A percentile compares a stretch with the other conserved stretches of the same genome.
Conservation (phyloP, 2,797 vertebrate species). For the Mycteria americana region DNA sequence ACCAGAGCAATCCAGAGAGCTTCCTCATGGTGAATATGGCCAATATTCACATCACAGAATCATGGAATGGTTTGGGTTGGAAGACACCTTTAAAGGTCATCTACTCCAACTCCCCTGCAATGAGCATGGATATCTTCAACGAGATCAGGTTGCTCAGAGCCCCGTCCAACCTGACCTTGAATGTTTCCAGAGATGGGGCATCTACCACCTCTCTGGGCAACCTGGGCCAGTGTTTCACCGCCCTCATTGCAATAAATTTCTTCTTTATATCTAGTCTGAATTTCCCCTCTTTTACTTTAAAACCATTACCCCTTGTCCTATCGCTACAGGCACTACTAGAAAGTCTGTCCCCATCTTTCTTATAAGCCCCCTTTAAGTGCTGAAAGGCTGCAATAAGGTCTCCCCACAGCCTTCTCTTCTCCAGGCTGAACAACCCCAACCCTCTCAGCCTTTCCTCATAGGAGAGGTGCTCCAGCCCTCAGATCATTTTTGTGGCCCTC, state of each 20-base stretch:
- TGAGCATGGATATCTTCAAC: neutral
- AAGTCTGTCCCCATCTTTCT: neutral
- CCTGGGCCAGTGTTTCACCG: neutral
- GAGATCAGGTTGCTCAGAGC: neutral
- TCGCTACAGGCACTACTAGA: neutral
- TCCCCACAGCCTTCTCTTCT: neutral
- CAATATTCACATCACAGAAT: neutral
- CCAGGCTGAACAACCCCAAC: neutral
- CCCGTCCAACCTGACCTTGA: neutral
- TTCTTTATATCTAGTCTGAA: neutral
- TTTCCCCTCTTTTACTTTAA: too few relatives aligned
- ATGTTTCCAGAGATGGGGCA: neutral
- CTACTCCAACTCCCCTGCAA: neutral
- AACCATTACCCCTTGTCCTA: neutral
- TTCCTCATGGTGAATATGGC: neutral
- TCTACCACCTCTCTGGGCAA: neutral
- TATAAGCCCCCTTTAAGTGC: neutral
- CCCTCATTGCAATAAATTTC: rapidly evolving
- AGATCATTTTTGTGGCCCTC: neutral
- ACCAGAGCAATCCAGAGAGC: neutral
- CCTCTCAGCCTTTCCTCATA: neutral
- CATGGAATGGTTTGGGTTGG: neutral
- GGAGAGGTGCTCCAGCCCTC: neutral
- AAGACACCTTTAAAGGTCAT: neutral
- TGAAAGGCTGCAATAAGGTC: neutral